A percentile compares a stretch with the other conserved stretches of the same genome.
These are phyloP conservation scores for Aleadryas rufinucha DNA, from an alignment of 2,113 vertebrate genomes.

Conservation along the genomic window DNA sequence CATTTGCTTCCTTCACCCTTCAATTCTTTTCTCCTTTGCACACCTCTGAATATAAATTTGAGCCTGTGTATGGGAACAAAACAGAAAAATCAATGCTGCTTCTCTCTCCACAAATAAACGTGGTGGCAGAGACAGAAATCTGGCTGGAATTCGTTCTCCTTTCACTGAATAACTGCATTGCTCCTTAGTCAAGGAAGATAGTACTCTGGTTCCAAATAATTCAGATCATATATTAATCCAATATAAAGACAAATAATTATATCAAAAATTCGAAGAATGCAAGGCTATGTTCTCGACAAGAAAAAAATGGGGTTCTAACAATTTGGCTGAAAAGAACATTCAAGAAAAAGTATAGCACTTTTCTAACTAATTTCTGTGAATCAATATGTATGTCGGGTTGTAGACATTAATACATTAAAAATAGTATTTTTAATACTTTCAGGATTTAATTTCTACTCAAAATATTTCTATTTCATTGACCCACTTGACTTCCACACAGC, in stretches of 20 bases:
- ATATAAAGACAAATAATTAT: not conserved
- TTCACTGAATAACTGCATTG: not conserved
- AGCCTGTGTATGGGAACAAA: not conserved
- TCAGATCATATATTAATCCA: not conserved
- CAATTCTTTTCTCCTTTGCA: not conserved
- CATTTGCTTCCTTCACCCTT: not conserved
- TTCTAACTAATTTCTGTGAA: not conserved
- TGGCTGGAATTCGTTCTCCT: not conserved
- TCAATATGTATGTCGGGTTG: not conserved
- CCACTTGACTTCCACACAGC: not conserved
- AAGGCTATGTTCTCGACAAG: not conserved
- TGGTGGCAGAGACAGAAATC: not conserved
- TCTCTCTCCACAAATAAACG: not conserved
- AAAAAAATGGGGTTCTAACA: not conserved
- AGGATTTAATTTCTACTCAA: not conserved
- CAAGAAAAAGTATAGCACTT: not conserved
- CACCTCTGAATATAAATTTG: not conserved
- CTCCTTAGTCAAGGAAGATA: not conserved
- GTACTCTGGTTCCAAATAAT: not conserved
- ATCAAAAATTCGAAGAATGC: not conserved
- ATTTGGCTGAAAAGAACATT: not conserved
- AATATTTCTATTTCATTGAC: not conserved
- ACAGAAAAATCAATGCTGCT: not conserved
- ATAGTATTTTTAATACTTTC: not conserved
- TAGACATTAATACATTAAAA: not conserved